Percentiles rank a stretch among this genome's conserved stretches.
phyloP scores from a whole-genome alignment of 2,888 invertebrate genomes.

The Nezara viridula region DNA sequence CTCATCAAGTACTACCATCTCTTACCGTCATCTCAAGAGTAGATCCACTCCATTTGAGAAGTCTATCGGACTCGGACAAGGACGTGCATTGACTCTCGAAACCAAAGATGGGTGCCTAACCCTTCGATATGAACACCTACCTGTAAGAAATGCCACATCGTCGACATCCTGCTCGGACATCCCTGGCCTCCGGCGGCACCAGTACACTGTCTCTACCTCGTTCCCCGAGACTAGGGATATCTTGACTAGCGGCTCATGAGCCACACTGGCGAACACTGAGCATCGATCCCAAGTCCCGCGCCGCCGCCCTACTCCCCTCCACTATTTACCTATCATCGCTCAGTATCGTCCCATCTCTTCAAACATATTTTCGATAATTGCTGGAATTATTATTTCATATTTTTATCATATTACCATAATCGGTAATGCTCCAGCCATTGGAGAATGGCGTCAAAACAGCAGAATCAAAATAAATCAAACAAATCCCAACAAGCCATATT shows the following conservation, averaged over 20 bases:
- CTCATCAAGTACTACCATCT: not conserved
- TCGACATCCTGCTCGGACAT: slow-evolving; percentile 94
- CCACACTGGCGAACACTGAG: slow-evolving; percentile 59
- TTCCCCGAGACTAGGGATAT: slow-evolving; percentile 70
- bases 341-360: not conserved
- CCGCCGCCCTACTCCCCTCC: slow-evolving; percentile 52
- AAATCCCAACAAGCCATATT: no score
- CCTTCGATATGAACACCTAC: slow-evolving; percentile 68
- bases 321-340: slow-evolving; percentile 39
- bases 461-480: no score
- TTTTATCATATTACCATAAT: not conserved
- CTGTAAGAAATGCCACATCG: slow-evolving; percentile 93
- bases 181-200: slow-evolving; percentile 70
- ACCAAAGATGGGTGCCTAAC: not conserved
- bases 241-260: slow-evolving; percentile 69
- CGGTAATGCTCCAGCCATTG: no score
- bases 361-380: not conserved
- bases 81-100: not conserved
- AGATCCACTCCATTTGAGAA: not conserved
- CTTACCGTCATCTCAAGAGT: not conserved
- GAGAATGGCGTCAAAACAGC: no score
- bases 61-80: not conserved
- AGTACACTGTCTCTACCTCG: slow-evolving; percentile 71
- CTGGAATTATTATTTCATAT: not conserved
- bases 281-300: not conserved